Evolutionary conservation across 2,888 invertebrate species (phyloP), one percentile per base, ranked within the genome.

Genomic region (Sinhomidia bicolor): DNA sequence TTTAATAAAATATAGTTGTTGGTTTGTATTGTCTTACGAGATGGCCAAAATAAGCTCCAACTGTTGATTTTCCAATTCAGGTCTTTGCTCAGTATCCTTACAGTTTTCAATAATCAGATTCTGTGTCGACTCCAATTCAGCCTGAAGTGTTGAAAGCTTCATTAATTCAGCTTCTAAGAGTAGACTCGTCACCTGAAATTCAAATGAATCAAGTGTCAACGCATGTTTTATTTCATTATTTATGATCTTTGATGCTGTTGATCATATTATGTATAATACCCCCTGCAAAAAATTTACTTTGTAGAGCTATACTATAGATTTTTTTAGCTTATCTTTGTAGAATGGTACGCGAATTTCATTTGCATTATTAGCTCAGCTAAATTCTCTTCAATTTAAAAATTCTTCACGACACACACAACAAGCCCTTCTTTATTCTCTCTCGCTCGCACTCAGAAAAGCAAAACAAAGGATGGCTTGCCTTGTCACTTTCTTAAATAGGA

Each of bases 151-250:
- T 47, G 94, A 94, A 90, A 96, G 93, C 93, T 96, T 96, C 84
- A 96, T 94, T 89, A 96, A 94, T 93, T 96, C 96, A 6, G 96
- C 96, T 93, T 96, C 96, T 91, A 96, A 93, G 90, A 96, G 94
- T 88, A 96, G 94, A 91, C 95, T 95, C 47, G 96, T 96, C 89
- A 96, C 96, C 96, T 96, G 94, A 47, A 47, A 74, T 12, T 96
- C 94, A 47, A 74, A 74, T 26, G 44, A 74, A 44, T 47, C 44
- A 74, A 74, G 47, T 74, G 74, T 74, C 44, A 74, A 74, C 47
- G 47, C 36, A 7, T 7, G 36, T 74, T n/a, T n/a, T n/a, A 5
- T 26, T 32, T 57, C 14, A 57, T 54, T 23, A 78, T 78, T 78
- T 78, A 78, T 78, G 29, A 78, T 36, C 32, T 57, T 7, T 54